phyloP scores from a whole-genome alignment of 1,140 invertebrate species.

The Euura lappo region DNA sequence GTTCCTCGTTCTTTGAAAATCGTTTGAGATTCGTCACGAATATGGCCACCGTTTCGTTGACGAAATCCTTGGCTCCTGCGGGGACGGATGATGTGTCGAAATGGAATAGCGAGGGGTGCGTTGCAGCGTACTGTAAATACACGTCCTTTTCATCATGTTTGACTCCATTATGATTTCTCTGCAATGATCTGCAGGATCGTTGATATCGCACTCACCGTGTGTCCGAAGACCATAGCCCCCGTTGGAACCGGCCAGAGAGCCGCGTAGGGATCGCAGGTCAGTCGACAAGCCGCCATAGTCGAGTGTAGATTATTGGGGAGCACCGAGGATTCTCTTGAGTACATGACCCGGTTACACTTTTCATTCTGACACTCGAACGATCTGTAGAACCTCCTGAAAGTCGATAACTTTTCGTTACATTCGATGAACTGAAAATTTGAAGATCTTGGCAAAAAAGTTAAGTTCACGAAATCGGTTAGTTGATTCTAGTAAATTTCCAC shows the following conservation, averaged over 20 bases:
- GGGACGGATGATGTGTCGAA: constrained; percentile 63
- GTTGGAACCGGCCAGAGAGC: constrained; percentile 76
- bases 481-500: no score
- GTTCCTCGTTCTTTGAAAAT: constrained; percentile 68
- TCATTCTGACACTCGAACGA: constrained; percentile 43
- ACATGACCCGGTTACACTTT: constrained; percentile 36
- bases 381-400: constrained; percentile 33
- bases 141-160: no score
- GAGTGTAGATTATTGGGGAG: constrained; percentile 27
- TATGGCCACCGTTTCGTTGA: constrained; percentile 61
- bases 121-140: constrained; percentile 33
- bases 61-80: constrained; percentile 51
- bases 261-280: constrained; percentile 71
- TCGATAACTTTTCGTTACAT: no score
- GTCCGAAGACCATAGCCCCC: constrained; percentile 52
- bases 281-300: constrained; percentile 62
- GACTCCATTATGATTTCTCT: no score
- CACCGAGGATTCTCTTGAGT: constrained; percentile 16
- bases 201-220: constrained; percentile 29
- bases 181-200: no score
- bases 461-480: no score
- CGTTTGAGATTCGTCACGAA: constrained; percentile 63
- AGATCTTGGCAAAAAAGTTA: no score
- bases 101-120: constrained; percentile 42
- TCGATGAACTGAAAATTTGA: no score